These are phyloP conservation scores for Carposina sasakii DNA, from an alignment of 1,140 invertebrate species.

Conservation along the genomic window DNA sequence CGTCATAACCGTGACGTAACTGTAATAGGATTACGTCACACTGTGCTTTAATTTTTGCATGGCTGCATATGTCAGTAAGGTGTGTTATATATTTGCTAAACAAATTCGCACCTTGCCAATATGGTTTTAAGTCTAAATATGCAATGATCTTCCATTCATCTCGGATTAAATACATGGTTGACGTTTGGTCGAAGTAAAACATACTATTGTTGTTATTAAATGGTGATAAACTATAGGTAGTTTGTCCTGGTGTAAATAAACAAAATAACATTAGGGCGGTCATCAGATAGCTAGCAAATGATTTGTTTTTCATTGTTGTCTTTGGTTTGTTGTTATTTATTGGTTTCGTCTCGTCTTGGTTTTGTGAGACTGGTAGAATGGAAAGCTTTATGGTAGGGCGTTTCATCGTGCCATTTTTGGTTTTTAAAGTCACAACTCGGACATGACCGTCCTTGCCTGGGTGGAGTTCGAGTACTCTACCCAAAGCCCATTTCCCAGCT, in stretches of 20 bases:
- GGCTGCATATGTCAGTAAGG: neutral
- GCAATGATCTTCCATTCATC: constrained; percentile 28
- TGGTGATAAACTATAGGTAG: neutral
- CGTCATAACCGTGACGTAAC: constrained; percentile 15
- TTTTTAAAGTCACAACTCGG: constrained; percentile 36
- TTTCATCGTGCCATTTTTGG: constrained; percentile 10
- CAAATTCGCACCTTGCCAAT: constrained; percentile 13
- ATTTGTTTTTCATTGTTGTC: neutral
- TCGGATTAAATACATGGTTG: constrained; percentile 17
- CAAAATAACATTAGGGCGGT: neutral
- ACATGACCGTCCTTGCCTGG: constrained; percentile 38
- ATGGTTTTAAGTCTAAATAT: constrained; percentile 23
- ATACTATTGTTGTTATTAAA: neutral
- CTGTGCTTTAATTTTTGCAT: neutral
- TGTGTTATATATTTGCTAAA: constrained; percentile 7
- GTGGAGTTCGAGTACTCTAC: constrained; percentile 31
- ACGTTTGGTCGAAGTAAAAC: constrained; percentile 18
- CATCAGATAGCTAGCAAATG: neutral
- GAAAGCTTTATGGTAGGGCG: constrained; percentile 13
- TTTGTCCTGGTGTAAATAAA: neutral
- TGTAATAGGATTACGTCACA: constrained; percentile 13
- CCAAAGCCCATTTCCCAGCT: constrained; percentile 38
- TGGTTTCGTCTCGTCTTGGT: neutral
- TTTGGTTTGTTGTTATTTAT: neutral
- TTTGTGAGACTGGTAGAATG: neutral